A percentile compares a stretch with the other conserved stretches of the same genome.
Evolutionary conservation across 1,140 invertebrate genomes (phyloP).

Genomic region (Drosophila rufa): DNA sequence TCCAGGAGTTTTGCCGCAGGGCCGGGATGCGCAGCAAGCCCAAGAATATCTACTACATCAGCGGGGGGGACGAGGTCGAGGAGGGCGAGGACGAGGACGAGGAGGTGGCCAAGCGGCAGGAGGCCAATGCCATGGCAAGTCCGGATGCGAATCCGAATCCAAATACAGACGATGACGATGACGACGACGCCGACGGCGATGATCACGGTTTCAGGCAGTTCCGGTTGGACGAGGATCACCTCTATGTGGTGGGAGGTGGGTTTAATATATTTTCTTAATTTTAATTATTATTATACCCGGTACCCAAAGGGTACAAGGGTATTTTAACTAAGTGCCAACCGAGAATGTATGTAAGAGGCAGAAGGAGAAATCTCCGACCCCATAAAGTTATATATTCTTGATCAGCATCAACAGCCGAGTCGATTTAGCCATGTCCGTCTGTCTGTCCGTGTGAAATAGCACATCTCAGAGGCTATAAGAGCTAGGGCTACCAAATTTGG

Average conservation of each 20-base stretch:
- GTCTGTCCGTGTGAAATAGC: too few relatives aligned
- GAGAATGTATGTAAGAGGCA: too few relatives aligned
- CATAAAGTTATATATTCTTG: too few relatives aligned
- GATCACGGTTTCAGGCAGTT: constrained; percentile 67
- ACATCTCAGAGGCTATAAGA: too few relatives aligned
- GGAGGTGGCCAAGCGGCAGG: neutral
- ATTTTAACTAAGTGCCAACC: too few relatives aligned
- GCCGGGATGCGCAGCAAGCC: constrained; percentile 76
- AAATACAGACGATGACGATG: constrained; percentile 3
- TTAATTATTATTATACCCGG: too few relatives aligned
- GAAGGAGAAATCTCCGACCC: too few relatives aligned
- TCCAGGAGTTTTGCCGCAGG: constrained; percentile 78
- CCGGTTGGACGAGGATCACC: constrained; percentile 69
- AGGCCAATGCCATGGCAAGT: neutral
- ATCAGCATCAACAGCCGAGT: too few relatives aligned
- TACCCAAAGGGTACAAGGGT: too few relatives aligned
- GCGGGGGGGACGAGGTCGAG: constrained; percentile 52
- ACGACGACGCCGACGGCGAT: constrained; percentile 58
- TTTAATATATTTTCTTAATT: neutral
- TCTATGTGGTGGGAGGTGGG: constrained; percentile 73
- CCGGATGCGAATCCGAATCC: neutral
- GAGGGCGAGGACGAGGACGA: neutral
- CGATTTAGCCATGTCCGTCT: too few relatives aligned
- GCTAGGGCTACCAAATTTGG: too few relatives aligned
- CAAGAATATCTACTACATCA: constrained; percentile 81